Evolutionary conservation across 2,888 invertebrate species (phyloP).

Genomic region (Tipula vernalis): DNA sequence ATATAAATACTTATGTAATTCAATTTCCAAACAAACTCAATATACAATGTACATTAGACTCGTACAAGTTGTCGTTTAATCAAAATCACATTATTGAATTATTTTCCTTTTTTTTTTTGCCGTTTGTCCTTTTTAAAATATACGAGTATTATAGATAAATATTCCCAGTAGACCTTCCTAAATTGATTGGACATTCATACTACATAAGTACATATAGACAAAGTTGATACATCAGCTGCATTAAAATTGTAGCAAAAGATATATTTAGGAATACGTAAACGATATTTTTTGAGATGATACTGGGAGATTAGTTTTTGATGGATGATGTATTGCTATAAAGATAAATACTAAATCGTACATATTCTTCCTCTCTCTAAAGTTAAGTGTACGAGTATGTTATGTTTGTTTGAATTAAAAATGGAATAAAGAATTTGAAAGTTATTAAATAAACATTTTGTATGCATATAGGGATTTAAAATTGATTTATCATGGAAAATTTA

Average conservation of each 20-base stretch:
- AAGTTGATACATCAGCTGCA: background rate
- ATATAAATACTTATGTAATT: background rate
- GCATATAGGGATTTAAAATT: too few relatives aligned
- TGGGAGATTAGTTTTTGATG: too few relatives aligned
- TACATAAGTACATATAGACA: background rate
- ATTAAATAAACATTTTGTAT: too few relatives aligned
- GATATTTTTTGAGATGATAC: too few relatives aligned
- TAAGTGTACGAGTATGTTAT: too few relatives aligned
- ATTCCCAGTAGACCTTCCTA: background rate
- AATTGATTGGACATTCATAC: background rate
- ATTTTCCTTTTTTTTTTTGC: background rate
- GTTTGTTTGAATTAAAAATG: too few relatives aligned
- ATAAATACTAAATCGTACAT: too few relatives aligned
- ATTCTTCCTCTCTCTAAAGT: too few relatives aligned
- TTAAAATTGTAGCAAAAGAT: background rate
- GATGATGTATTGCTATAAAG: too few relatives aligned
- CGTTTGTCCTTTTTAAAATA: background rate
- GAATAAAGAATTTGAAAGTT: too few relatives aligned
- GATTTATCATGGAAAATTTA: too few relatives aligned
- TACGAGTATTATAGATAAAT: background rate
- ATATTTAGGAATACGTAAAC: background rate
- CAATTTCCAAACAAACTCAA: background rate
- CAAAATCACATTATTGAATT: background rate
- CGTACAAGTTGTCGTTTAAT: background rate
- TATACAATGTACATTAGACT: background rate